These are phyloP conservation scores for Puntigrus tetrazona DNA, from an alignment of 2,113 vertebrate genomes.

Conservation along the genomic window DNA sequence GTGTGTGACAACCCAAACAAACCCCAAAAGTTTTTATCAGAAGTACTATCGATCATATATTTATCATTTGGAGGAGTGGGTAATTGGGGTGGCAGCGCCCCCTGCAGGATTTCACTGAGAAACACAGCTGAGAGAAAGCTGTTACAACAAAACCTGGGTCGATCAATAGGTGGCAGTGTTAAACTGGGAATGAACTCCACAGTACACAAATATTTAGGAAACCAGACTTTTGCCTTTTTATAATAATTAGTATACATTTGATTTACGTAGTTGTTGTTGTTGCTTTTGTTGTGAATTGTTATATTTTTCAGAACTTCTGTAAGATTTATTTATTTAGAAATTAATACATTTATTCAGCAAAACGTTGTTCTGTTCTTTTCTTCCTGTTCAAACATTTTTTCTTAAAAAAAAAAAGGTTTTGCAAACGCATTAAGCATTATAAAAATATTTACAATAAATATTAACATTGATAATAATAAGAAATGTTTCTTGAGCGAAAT, in stretches of 20 bases:
- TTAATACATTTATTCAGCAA: not conserved
- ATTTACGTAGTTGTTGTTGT: not conserved
- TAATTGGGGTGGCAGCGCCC: slow-evolving; percentile 11
- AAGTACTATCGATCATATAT: not conserved
- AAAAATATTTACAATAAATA: not conserved
- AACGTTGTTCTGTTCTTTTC: not conserved
- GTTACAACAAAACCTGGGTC: not conserved
- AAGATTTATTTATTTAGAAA: not conserved
- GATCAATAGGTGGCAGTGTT: not conserved
- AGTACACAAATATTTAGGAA: not conserved
- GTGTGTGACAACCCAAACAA: not conserved
- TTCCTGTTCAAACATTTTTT: not conserved
- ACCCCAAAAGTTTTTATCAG: not conserved
- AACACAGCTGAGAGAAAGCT: not conserved
- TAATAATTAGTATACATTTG: not conserved
- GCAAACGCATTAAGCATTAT: not conserved
- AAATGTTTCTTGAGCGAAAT: too few relatives aligned
- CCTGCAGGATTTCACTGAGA: slow-evolving; percentile 22
- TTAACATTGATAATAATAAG: not conserved
- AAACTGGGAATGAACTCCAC: not conserved
- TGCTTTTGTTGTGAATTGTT: not conserved
- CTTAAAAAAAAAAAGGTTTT: not conserved
- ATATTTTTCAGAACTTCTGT: not conserved
- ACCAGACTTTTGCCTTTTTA: not conserved
- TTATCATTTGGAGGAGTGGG: not conserved